Conservation (phyloP, 1,140 invertebrate species). For the Sitobion miscanthi region DNA sequence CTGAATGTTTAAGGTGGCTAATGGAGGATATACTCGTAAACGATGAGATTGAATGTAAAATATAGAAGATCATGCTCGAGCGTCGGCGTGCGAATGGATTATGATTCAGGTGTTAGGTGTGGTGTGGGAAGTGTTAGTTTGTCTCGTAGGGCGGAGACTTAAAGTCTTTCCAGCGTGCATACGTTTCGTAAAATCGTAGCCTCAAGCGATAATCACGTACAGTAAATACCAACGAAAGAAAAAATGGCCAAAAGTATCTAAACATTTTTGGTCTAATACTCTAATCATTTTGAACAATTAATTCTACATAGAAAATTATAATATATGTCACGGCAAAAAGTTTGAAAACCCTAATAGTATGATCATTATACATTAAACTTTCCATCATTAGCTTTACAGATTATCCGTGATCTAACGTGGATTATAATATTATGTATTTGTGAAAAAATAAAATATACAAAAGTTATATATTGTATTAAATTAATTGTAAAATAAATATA, state of each 20-base stretch:
- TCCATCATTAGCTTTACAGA: no score
- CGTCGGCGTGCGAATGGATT: neutral
- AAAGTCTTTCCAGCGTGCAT: neutral
- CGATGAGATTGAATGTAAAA: conserved; percentile 18
- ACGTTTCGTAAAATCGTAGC: neutral
- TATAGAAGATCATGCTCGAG: neutral
- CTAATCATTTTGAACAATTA: no score
- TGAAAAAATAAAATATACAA: no score
- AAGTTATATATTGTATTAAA: no score
- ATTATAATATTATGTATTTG: no score
- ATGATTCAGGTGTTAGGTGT: neutral
- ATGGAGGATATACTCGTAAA: conserved; percentile 38
- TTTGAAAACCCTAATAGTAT: no score
- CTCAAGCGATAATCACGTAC: neutral
- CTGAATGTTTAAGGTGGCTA: conserved; percentile 22
- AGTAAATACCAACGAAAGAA: neutral
- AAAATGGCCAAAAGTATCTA: neutral
- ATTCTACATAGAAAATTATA: no score
- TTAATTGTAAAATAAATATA: no score
- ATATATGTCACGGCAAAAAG: no score
- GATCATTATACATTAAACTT: no score
- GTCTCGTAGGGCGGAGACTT: neutral
- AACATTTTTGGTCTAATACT: neutral
- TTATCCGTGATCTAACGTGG: no score
- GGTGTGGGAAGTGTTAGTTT: neutral